These are phyloP conservation scores for Macrosoma leucophasiata DNA, from an alignment of 2,888 invertebrate genomes.

Conservation along the genomic window DNA sequence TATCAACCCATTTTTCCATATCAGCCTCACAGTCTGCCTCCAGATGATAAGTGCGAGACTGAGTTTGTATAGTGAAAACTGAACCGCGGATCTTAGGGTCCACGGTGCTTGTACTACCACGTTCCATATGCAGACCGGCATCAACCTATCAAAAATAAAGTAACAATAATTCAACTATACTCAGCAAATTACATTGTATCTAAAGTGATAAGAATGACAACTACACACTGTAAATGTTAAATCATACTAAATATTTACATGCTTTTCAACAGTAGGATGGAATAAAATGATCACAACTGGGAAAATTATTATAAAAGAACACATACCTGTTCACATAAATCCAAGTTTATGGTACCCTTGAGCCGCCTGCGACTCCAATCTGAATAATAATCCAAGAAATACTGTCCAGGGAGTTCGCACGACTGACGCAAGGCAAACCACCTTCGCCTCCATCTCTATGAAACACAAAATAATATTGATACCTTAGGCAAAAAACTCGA, in stretches of 20 bases:
- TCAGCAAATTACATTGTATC: constrained; percentile 2
- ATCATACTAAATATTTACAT: not conserved
- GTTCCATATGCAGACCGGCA: constrained; percentile 89
- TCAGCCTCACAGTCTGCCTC: constrained; percentile 94
- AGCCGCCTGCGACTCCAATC: constrained; percentile 89
- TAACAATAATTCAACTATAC: constrained; percentile 14
- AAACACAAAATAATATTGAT: too few species aligned
- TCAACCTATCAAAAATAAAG: constrained; percentile 77
- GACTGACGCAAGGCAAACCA: constrained; percentile 95
- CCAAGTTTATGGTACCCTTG: constrained; percentile 94
- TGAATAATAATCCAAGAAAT: constrained; percentile 94
- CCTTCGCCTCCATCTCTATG: constrained; percentile 94
- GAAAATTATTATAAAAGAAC: constrained; percentile 10
- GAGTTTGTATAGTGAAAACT: constrained; percentile 93
- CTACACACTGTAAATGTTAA: not conserved
- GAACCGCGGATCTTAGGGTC: constrained; percentile 69
- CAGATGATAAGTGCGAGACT: constrained; percentile 91
- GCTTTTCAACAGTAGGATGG: not conserved
- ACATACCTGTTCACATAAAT: constrained; percentile 94
- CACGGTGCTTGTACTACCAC: constrained; percentile 86
- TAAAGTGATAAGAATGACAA: constrained; percentile 3
- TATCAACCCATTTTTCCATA: constrained; percentile 97
- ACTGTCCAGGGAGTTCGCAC: constrained; percentile 95
- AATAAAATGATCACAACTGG: constrained; percentile 4
- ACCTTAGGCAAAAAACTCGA: too few species aligned